Percentiles rank a stretch among this genome's conserved stretches.
phyloP scores from a whole-genome alignment of 92 coral and sea anemone species.

The Ricordea florida region DNA sequence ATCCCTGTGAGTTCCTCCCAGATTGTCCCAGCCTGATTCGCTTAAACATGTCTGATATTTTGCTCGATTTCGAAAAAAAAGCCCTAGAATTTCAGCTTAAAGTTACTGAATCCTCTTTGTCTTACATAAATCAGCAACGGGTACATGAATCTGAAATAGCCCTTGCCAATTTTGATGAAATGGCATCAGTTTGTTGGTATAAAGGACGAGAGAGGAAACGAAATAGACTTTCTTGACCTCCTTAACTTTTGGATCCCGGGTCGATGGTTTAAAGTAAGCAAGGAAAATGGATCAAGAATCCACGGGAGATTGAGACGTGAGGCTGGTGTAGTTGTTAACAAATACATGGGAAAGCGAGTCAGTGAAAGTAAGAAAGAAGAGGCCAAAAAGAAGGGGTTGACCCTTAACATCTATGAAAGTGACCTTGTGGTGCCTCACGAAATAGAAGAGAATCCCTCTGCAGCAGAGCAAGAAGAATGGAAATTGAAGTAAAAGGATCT shows the following conservation, averaged over 20 bases:
- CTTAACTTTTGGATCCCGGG: slow-evolving; percentile 17
- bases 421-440: not conserved
- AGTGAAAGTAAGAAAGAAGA: not conserved
- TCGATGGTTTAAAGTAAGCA: slow-evolving; percentile 1
- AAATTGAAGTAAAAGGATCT: not conserved
- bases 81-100: not conserved
- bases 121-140: not conserved
- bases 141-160: not conserved
- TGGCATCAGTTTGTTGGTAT: not conserved
- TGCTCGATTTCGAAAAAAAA: not conserved
- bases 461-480: not conserved
- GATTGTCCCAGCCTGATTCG: too few relatives aligned
- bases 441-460: not conserved
- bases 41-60: not conserved
- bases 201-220: not conserved
- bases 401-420: not conserved
- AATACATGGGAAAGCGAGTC: not conserved
- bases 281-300: slow-evolving; percentile 1
- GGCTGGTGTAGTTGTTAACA: slow-evolving; percentile 5
- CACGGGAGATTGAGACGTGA: slow-evolving; percentile 5
- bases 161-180: not conserved
- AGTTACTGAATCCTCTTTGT: not conserved
- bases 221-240: not conserved
- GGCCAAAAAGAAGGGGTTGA: not conserved
- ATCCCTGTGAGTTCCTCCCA: too few relatives aligned